Base-by-base conservation (phyloP, 2,113 vertebrate species). In the Pandion haliaetus region DNA sequence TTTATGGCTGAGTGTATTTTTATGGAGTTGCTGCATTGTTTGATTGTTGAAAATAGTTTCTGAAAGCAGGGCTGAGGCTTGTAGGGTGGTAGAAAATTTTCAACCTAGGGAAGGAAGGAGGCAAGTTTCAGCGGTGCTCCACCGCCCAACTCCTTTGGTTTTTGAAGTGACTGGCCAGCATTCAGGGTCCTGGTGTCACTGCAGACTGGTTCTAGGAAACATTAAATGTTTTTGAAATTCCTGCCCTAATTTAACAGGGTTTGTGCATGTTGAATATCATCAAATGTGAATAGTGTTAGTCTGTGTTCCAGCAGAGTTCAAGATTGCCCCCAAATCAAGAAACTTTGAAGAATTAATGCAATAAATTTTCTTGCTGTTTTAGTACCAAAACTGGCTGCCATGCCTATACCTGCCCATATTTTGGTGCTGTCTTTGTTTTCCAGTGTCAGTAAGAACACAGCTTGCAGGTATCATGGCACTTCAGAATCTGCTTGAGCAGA, bases 121-220 rank as follows among this genome's bases (percentile, higher is more conserved):
- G 26, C 71, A 36, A 45, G 23, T n/a, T 86, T 76, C 47, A 80
- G 69, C 47, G 59, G 16, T 45, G 14, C 24, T 86, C 19, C 31
- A 19, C 29, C 0, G 0, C 50, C 24, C 0, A 1, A 3, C 65
- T 77, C 9, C 61, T 57, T 63, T n/a, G 58, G 31, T 54, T 31
- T 67, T 67, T 52, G 65, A 59, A 79, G 36, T 47, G 12, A 17
- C 8, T 18, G 11, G 5, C 3, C 57, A 14, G 4, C 38, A 13
- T 7, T 86, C 24, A 8, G 40, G 12, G 9, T 54, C 31, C 49
- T 88, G n/a, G 18, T 52, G 42, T 70, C 32, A 25, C 12, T 59
- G n/a, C 47, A 76, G 38, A 4, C 17, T 52, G 29, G 7, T 74
- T 90, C 31, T 59, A 65, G n/a, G 65, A 38, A 63, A 36, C 0